These are phyloP conservation scores for Ditylenchus weischeri DNA, from an alignment of 2,888 invertebrate genomes.

Conservation along the genomic window DNA sequence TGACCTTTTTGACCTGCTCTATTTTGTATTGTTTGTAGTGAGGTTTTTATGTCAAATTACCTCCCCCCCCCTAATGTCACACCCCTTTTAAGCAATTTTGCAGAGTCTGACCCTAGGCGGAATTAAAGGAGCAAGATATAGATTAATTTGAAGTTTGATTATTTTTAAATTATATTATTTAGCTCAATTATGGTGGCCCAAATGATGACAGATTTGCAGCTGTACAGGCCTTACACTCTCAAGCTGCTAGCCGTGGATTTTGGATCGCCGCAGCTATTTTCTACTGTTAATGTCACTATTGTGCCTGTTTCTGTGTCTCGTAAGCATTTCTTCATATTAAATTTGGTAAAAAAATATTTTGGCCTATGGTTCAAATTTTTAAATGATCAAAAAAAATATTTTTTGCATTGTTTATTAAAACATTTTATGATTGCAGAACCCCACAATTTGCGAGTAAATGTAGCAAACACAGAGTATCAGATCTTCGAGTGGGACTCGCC, in stretches of 20 bases:
- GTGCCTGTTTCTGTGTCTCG: slow-evolving; percentile 56
- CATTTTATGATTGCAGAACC: slow-evolving; percentile 27
- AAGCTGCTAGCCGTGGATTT: slow-evolving; percentile 50
- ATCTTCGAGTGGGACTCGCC: slow-evolving; percentile 57
- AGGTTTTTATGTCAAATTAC: too few relatives aligned
- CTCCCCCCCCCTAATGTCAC: too few relatives aligned
- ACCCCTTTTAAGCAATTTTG: too few relatives aligned
- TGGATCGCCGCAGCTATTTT: slow-evolving; percentile 56
- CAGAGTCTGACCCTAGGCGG: too few relatives aligned
- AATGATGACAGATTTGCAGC: slow-evolving; percentile 26
- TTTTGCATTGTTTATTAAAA: background rate
- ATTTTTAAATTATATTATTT: background rate
- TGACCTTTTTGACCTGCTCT: too few relatives aligned
- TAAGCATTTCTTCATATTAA: slow-evolving; percentile 22
- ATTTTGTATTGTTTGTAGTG: too few relatives aligned
- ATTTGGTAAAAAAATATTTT: background rate
- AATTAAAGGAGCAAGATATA: too few relatives aligned
- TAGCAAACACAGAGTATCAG: slow-evolving; percentile 52
- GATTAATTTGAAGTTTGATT: too few relatives aligned
- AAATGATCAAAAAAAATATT: slow-evolving; percentile 6
- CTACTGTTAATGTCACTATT: slow-evolving; percentile 48
- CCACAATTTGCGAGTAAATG: slow-evolving; percentile 48
- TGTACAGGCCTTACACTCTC: slow-evolving; percentile 30
- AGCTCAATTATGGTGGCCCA: slow-evolving; percentile 8
- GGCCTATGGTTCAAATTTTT: background rate